A percentile compares a stretch with the other conserved stretches of the same genome.
These are phyloP conservation scores for Pycnonotus jocosus DNA, from an alignment of 2,113 vertebrate species.

Conservation along the genomic window DNA sequence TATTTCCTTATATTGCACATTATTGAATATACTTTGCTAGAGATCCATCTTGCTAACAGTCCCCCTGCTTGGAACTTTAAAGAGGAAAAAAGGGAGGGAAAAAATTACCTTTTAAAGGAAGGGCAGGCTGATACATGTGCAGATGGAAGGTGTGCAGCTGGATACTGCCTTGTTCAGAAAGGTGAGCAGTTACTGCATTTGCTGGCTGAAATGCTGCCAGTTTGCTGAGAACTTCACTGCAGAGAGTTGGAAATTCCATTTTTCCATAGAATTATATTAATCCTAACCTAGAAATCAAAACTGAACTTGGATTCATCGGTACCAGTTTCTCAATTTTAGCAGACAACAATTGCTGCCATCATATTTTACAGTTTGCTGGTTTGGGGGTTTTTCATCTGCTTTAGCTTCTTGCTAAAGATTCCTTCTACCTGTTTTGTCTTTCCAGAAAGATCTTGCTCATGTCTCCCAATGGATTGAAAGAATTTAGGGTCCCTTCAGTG, in stretches of 20 bases:
- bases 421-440: not conserved
- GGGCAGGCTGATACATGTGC: not conserved
- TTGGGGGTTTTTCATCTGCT: not conserved
- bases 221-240: not conserved
- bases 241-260: not conserved
- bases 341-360: not conserved
- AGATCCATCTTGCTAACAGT: not conserved
- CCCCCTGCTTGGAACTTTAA: not conserved
- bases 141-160: not conserved
- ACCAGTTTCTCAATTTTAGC: not conserved
- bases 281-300: not conserved
- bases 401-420: not conserved
- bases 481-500: not conserved
- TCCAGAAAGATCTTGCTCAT: not conserved
- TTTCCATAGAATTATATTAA: not conserved
- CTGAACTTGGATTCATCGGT: not conserved
- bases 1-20: not conserved
- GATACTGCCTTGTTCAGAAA: not conserved
- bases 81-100: fast-evolving
- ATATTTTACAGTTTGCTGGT: not conserved
- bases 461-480: not conserved
- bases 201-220: not conserved
- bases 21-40: not conserved
- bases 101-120: not conserved
- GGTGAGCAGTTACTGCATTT: not conserved